Conservation (phyloP, 2,888 invertebrate genomes). For the Phoronis australis region DNA sequence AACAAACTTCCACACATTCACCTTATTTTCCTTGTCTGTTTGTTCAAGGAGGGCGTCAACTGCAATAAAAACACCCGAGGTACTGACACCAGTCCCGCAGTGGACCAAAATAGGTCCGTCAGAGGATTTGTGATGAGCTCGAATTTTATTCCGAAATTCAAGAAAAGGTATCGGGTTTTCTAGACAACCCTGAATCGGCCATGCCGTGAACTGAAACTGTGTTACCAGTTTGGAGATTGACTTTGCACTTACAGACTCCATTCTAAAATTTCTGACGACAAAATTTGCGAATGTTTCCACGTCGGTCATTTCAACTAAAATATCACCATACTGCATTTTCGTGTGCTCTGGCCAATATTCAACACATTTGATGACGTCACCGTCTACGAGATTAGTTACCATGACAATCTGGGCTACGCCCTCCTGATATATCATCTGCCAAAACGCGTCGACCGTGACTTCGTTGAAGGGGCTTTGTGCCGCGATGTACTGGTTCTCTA, state of each 20-base stretch:
- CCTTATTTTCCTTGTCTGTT: conserved; percentile 38
- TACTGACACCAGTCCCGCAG: conserved; percentile 49
- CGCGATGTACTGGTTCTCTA: conserved; percentile 55
- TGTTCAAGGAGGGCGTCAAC: conserved; percentile 46
- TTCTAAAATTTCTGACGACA: conserved; percentile 55
- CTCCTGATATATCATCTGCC: conserved; percentile 56
- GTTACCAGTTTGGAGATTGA: conserved; percentile 9
- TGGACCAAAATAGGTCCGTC: conserved; percentile 42
- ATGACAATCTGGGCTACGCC: conserved; percentile 54
- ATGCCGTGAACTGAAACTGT: conserved; percentile 43
- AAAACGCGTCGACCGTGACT: conserved; percentile 54
- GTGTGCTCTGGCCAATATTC: conserved; percentile 76
- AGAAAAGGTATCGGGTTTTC: conserved; percentile 42
- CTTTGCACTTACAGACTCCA: conserved; percentile 15
- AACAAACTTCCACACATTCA: conserved; percentile 43
- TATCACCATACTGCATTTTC: conserved; percentile 70
- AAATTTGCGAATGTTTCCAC: conserved; percentile 89
- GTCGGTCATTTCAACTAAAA: conserved; percentile 79
- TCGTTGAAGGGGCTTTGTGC: conserved; percentile 55
- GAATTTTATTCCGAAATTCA: conserved; percentile 21
- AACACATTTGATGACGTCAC: conserved; percentile 69
- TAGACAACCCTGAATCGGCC: conserved; percentile 48
- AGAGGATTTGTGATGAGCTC: not conserved
- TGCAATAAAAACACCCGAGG: conserved; percentile 48
- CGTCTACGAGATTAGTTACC: conserved; percentile 55